phyloP scores from a whole-genome alignment of 2,797 vertebrate genomes.

The Rhynchotus rufescens region DNA sequence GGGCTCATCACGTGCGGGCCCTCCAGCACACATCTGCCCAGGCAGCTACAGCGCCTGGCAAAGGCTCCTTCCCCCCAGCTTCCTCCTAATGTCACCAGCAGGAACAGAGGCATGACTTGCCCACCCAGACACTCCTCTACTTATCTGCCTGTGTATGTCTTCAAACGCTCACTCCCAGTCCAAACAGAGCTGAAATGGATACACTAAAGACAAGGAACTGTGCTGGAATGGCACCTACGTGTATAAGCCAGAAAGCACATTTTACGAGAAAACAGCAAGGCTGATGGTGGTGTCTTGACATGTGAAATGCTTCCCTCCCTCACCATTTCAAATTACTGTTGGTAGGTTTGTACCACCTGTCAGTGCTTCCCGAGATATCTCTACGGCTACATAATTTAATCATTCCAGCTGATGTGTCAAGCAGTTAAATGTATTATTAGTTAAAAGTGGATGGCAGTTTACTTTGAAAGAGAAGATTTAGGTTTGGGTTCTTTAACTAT shows the following conservation, averaged over 20 bases:
- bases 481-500: constrained; percentile 59
- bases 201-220: not conserved
- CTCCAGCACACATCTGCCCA: not conserved
- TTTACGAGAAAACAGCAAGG: constrained; percentile 25
- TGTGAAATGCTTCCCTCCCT: constrained; percentile 44
- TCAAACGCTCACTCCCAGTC: not conserved
- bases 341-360: constrained; percentile 74
- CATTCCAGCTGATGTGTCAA: constrained; percentile 78
- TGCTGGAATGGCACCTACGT: not conserved
- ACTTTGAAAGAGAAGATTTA: constrained; percentile 57
- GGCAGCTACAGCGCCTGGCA: not conserved
- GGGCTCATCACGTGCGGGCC: not conserved
- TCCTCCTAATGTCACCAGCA: not conserved
- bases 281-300: constrained; percentile 48
- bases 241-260: constrained; percentile 25
- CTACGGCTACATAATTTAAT: constrained; percentile 79
- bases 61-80: not conserved
- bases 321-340: constrained; percentile 40
- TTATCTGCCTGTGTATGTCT: no score
- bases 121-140: rapidly evolving
- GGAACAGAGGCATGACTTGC: not conserved
- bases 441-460: constrained; percentile 73
- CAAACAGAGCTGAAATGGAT: not conserved
- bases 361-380: constrained; percentile 70
- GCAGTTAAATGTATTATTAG: constrained; percentile 75